Percentiles rank a stretch among this genome's conserved stretches.
phyloP scores from a whole-genome alignment of 2,113 vertebrate species.

The Rutilus rutilus region DNA sequence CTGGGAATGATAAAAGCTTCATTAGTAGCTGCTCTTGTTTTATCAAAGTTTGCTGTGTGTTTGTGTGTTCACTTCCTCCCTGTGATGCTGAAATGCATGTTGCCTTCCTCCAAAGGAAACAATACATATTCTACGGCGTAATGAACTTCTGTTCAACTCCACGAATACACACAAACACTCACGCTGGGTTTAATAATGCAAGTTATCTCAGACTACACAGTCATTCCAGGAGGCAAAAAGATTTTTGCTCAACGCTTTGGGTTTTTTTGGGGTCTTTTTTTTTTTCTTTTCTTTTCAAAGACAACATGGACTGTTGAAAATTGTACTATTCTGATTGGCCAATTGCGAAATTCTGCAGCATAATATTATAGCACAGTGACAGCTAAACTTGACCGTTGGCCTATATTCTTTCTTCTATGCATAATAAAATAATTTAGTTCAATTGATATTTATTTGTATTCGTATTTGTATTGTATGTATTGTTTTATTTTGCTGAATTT shows the following conservation, averaged over 20 bases:
- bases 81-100: constrained; percentile 30
- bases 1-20: constrained; percentile 63
- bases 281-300: background rate
- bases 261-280: background rate
- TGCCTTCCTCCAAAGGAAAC: constrained; percentile 26
- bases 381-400: background rate
- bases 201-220: background rate
- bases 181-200: constrained; percentile 15
- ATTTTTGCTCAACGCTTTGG: background rate
- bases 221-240: background rate
- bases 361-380: background rate
- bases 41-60: constrained; percentile 59
- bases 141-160: constrained; percentile 48
- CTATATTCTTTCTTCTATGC: background rate
- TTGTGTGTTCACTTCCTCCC: constrained; percentile 45
- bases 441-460: background rate
- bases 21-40: constrained; percentile 62
- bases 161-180: constrained; percentile 10
- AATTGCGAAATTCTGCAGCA: background rate
- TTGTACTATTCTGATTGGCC: background rate
- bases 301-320: background rate
- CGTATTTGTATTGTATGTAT: background rate
- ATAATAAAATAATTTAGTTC: background rate
- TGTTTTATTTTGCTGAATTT: background rate
- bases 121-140: background rate